These are phyloP conservation scores for Drosophila mimica DNA, from an alignment of 2,888 invertebrate genomes.

Conservation along the genomic window DNA sequence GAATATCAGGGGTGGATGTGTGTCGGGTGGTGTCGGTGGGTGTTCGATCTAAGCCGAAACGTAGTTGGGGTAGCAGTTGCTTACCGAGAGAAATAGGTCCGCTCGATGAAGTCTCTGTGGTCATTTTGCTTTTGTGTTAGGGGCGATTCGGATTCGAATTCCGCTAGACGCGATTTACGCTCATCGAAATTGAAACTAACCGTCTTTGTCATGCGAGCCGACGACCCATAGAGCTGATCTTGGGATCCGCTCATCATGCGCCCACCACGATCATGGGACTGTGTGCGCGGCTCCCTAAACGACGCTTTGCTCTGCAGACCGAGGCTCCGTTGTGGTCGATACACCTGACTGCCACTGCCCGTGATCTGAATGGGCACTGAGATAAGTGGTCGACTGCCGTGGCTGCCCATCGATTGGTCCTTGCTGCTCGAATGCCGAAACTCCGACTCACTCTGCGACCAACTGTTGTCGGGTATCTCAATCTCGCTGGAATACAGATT, in stretches of 20 bases:
- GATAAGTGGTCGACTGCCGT: slow-evolving; percentile 70
- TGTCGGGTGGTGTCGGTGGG: slow-evolving; percentile 30
- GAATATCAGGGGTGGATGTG: slow-evolving; percentile 40
- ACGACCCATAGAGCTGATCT: slow-evolving; percentile 75
- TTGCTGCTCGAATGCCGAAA: slow-evolving; percentile 52
- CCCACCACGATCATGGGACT: slow-evolving; percentile 83
- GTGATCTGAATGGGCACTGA: slow-evolving; percentile 77
- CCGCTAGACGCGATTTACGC: slow-evolving; percentile 82
- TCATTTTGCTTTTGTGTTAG: slow-evolving; percentile 75
- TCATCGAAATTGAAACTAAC: slow-evolving; percentile 85
- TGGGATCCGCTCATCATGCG: slow-evolving; percentile 75
- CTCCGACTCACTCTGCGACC: slow-evolving; percentile 62
- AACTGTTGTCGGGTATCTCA: slow-evolving; percentile 60
- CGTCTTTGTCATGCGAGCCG: slow-evolving; percentile 84
- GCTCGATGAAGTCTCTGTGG: slow-evolving; percentile 82
- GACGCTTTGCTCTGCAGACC: slow-evolving; percentile 70
- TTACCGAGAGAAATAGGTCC: slow-evolving; percentile 85
- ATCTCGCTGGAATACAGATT: slow-evolving; percentile 78
- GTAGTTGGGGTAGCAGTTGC: slow-evolving; percentile 64
- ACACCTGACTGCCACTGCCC: slow-evolving; percentile 56
- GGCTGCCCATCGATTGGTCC: slow-evolving; percentile 60
- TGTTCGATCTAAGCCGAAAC: slow-evolving; percentile 34
- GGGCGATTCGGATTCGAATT: slow-evolving; percentile 77
- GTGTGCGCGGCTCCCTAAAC: slow-evolving; percentile 82
- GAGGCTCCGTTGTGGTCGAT: slow-evolving; percentile 66